Evolutionary conservation across 2,888 invertebrate genomes (phyloP).

Genomic region (Piscicola geometra): DNA sequence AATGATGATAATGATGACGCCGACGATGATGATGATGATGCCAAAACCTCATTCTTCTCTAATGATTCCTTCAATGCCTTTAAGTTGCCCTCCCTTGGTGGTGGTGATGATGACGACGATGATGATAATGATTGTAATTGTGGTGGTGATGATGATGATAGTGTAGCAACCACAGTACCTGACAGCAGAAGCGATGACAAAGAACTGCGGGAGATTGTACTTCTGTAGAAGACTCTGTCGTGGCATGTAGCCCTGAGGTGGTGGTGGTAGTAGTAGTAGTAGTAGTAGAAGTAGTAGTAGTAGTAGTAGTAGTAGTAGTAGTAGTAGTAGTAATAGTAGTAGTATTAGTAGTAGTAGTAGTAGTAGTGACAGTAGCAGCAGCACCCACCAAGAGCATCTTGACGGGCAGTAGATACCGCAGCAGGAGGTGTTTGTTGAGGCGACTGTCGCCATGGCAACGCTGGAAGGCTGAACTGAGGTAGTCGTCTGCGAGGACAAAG

Average conservation of each 20-base stretch:
- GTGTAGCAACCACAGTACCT: slow-evolving; percentile 56
- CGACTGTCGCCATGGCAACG: slow-evolving; percentile 72
- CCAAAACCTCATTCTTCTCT: not conserved
- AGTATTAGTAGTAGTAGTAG: too few relatives aligned
- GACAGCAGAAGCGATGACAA: slow-evolving; percentile 80
- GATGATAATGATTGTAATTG: not conserved
- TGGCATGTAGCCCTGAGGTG: slow-evolving; percentile 79
- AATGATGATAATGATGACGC: not conserved
- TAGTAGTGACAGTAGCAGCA: not conserved
- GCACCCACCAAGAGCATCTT: slow-evolving; percentile 76
- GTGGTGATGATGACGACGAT: not conserved
- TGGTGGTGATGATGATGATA: not conserved
- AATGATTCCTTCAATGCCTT: too few relatives aligned
- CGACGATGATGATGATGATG: not conserved
- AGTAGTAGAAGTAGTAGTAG: not conserved
- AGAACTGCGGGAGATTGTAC: slow-evolving; percentile 84
- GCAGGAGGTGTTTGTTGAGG: slow-evolving; percentile 83
- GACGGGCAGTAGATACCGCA: slow-evolving; percentile 91
- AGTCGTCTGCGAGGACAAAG: slow-evolving; percentile 78
- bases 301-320: not conserved
- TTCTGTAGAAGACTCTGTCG: slow-evolving; percentile 72
- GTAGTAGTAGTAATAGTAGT: too few relatives aligned
- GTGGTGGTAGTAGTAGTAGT: not conserved
- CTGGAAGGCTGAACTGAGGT: slow-evolving; percentile 84
- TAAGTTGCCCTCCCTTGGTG: not conserved